Evolutionary conservation across 2,797 vertebrate genomes (phyloP).

Genomic region (Enteromius afrohamiltoni): DNA sequence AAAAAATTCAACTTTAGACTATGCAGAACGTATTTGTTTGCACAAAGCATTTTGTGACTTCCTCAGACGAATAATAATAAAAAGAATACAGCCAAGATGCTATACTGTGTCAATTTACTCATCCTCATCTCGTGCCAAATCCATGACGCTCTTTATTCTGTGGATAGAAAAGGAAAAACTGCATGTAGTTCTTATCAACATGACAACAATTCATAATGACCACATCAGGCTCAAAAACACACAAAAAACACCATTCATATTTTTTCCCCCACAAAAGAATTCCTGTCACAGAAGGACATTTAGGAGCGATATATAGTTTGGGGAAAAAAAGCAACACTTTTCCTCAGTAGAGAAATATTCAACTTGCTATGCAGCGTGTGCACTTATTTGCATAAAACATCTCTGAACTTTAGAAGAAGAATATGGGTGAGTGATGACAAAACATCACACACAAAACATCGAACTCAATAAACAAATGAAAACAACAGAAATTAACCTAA

Average conservation of each 20-base stretch:
- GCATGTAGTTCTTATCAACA: not conserved
- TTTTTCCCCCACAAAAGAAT: not conserved
- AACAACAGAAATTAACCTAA: not conserved
- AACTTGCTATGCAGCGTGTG: not conserved
- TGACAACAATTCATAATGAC: not conserved
- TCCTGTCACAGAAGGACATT: not conserved
- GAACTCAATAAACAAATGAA: not conserved
- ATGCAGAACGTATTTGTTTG: constrained; percentile 14
- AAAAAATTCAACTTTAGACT: constrained; percentile 5
- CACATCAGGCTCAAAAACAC: not conserved
- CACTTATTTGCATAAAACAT: not conserved
- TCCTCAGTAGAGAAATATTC: not conserved
- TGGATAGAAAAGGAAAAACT: not conserved
- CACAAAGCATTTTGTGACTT: not conserved
- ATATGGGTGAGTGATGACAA: not conserved
- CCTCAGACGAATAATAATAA: not conserved
- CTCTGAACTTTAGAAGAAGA: not conserved
- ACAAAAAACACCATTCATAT: too few species aligned
- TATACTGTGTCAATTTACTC: not conserved
- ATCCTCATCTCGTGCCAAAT: not conserved
- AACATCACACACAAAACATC: not conserved
- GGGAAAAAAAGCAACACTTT: not conserved
- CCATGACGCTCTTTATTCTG: not conserved
- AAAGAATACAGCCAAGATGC: not conserved
- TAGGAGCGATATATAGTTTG: not conserved